Percentiles rank a stretch among this genome's conserved stretches.
Conservation (phyloP, 1,140 invertebrate species). For the Harlomillsia oculata region DNA sequence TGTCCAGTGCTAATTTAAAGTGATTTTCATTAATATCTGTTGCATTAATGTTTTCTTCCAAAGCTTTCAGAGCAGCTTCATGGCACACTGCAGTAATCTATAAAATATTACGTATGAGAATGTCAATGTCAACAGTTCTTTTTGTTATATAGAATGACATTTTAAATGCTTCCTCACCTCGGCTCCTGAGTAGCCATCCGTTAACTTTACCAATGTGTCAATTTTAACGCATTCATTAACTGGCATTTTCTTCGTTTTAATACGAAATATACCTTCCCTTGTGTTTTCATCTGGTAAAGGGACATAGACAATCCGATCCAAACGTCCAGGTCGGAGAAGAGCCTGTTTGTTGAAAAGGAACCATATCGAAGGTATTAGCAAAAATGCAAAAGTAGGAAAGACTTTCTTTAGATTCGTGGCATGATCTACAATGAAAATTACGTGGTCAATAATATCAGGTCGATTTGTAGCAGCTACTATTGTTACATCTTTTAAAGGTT, state of each 20-base stretch:
- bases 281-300: constrained; percentile 66
- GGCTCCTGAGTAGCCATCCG: constrained; percentile 74
- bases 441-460: constrained; percentile 80
- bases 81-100: constrained; percentile 68
- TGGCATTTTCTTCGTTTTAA: constrained; percentile 56
- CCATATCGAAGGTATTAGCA: not conserved
- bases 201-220: constrained; percentile 52
- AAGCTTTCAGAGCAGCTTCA: constrained; percentile 68
- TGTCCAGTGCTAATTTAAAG: constrained; percentile 57
- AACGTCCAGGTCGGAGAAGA: constrained; percentile 69
- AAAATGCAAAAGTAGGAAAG: not conserved
- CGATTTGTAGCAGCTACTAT: constrained; percentile 95
- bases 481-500: constrained; percentile 69
- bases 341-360: constrained; percentile 49
- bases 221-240: constrained; percentile 51
- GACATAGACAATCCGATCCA: constrained; percentile 83
- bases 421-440: constrained; percentile 38
- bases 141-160: not conserved
- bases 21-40: constrained; percentile 48
- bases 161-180: constrained; percentile 53
- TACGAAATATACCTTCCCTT: constrained; percentile 58
- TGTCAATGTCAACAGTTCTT: not conserved
- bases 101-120: constrained; percentile 35
- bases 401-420: not conserved
- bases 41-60: constrained; percentile 59